Conservation (phyloP, 2,113 vertebrate species). For the Lepisosteus oculatus region DNA sequence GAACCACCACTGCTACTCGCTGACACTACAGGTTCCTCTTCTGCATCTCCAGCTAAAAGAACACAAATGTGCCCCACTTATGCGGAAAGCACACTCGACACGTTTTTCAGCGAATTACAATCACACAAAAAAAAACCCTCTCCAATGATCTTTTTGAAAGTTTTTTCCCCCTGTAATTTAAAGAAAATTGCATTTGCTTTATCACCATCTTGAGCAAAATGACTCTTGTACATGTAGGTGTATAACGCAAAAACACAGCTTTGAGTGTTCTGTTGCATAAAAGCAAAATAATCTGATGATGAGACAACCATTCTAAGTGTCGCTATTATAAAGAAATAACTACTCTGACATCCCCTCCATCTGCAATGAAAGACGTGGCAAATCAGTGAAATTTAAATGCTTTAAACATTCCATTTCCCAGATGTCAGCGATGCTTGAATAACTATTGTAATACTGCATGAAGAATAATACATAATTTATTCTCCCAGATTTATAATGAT, state of each 20-base stretch:
- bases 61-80: too few relatives aligned
- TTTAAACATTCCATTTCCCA: neutral
- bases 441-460: neutral
- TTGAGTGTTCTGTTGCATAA: neutral
- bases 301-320: neutral
- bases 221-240: neutral
- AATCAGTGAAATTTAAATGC: neutral
- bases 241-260: neutral
- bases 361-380: neutral
- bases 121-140: too few relatives aligned
- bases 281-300: neutral
- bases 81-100: too few relatives aligned
- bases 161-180: too few relatives aligned
- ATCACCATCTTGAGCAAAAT: neutral
- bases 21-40: too few relatives aligned
- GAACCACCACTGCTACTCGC: too few relatives aligned
- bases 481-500: neutral
- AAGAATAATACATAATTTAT: conserved; percentile 1
- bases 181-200: too few relatives aligned
- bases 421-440: conserved; percentile 8
- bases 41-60: too few relatives aligned
- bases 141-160: too few relatives aligned
- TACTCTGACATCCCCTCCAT: neutral
- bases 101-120: too few relatives aligned
- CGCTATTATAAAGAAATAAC: neutral